Conservation (phyloP, 1,140 invertebrate genomes). For the Neelides sp. region DNA sequence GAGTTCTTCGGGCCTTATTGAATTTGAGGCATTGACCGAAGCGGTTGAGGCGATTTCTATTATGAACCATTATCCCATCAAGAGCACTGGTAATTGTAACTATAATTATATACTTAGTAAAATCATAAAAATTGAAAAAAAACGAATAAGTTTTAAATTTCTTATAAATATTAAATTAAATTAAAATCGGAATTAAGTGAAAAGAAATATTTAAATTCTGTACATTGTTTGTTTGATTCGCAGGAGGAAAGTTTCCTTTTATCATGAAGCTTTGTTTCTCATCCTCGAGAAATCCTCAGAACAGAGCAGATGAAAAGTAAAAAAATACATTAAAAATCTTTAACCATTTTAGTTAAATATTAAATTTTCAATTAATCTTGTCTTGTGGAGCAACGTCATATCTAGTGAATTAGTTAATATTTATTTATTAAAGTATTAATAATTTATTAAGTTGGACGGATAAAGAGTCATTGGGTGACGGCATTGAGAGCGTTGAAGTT, state of each 20-base stretch:
- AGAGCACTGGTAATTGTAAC: slow-evolving; percentile 53
- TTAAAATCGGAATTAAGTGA: not conserved
- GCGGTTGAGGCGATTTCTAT: slow-evolving; percentile 87
- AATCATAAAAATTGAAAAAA: not conserved
- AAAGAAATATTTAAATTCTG: not conserved
- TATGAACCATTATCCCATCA: slow-evolving; percentile 87
- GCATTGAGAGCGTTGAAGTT: no score
- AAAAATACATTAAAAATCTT: slow-evolving; percentile 12
- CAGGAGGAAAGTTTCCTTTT: slow-evolving; percentile 91
- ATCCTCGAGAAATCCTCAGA: slow-evolving; percentile 47
- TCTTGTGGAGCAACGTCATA: no score
- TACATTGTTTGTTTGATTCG: slow-evolving; percentile 35
- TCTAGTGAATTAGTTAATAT: no score
- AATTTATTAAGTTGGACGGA: no score
- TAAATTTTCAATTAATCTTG: no score
- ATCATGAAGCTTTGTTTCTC: slow-evolving; percentile 94
- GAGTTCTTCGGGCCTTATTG: slow-evolving; percentile 80
- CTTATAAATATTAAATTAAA: not conserved
- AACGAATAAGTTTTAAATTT: not conserved
- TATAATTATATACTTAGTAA: not conserved
- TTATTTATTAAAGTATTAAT: no score
- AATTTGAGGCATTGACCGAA: slow-evolving; percentile 78
- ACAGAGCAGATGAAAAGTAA: slow-evolving; percentile 24
- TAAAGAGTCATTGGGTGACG: no score
- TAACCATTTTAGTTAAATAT: no score